Conservation (phyloP, 2,888 invertebrate species). For the Eledona agricola region DNA sequence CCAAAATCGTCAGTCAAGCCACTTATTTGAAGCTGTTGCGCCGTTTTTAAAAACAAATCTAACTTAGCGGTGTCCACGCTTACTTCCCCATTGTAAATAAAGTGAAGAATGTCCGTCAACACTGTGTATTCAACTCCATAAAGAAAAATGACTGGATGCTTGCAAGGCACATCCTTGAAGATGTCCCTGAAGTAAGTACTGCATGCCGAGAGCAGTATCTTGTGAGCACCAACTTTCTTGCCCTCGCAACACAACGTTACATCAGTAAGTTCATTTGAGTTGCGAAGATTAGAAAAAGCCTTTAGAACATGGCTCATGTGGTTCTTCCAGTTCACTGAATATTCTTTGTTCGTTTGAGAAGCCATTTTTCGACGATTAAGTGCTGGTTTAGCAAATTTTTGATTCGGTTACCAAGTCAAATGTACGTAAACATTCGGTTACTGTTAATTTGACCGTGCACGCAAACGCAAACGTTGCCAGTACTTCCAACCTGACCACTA, state of each 20-base stretch:
- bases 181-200: conserved; percentile 74
- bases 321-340: conserved; percentile 88
- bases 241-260: conserved; percentile 88
- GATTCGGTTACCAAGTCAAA: background rate
- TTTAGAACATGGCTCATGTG: conserved; percentile 82
- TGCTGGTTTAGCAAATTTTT: background rate
- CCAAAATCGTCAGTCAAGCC: conserved; percentile 63
- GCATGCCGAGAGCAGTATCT: conserved; percentile 85
- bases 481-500: too few relatives aligned
- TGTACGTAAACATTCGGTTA: conserved; percentile 30
- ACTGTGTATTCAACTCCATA: conserved; percentile 73
- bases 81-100: conserved; percentile 77
- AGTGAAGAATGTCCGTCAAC: conserved; percentile 70
- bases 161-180: conserved; percentile 72
- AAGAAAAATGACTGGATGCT: conserved; percentile 74
- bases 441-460: conserved; percentile 9
- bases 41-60: conserved; percentile 71
- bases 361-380: too few relatives aligned
- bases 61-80: conserved; percentile 72
- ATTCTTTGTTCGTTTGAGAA: conserved; percentile 65
- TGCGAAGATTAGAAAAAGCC: conserved; percentile 78
- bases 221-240: conserved; percentile 83
- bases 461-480: background rate
- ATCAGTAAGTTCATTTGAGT: conserved; percentile 78
- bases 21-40: conserved; percentile 71